Evolutionary conservation across 2,113 vertebrate genomes (phyloP), one percentile per base, ranked within the genome.

Genomic region (Antechinus flavipes): DNA sequence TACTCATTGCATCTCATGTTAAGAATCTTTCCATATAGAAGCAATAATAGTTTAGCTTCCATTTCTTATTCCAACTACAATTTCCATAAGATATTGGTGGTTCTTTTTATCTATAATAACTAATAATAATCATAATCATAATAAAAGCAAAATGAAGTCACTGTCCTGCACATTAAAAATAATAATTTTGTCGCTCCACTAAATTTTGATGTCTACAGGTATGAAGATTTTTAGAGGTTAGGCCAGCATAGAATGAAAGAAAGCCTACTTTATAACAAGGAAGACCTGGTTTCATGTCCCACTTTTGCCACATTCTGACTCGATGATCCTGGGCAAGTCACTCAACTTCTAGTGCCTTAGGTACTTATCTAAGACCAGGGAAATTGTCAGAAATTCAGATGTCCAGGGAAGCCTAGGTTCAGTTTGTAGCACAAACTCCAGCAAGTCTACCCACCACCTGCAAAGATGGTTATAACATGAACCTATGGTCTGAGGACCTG

Each of bases 81-180:
- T 91, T 96, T 94, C 93, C 50, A 90, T 96, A 95, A 95, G 54
- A 91, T 23, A 96, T 93, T 26, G 22, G 54, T 56, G 90, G 11
- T 90, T 94, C 89, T 94, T 95, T 27, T 58, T 23, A 47, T 93
- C n/a, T 93, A 84, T 90, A 92, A 96, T 93, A 42, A 92, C 42
- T 23, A 92, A 96, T 93, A 35, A 91, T 50, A 26, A 93, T 61
- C 91, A 35, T 9, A 56, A 92, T 26, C 47, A 49, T 49, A 52
- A 52, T 91, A n/a, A 50, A 95, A 92, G 90, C n/a, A 53, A 93
- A 95, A 93, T 68, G 19, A 95, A 76, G 16, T 53, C 68, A 93
- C 14, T 95, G 16, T 84, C n/a, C 19, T 84, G n/a, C 19, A 6
- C 68, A 23, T 84, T n/a, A 26, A 61, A 61, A 68, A 35, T 3